Percentiles rank a stretch among this genome's conserved stretches.
phyloP scores from a whole-genome alignment of 2,797 vertebrate species.

The Peromyscus melanophrys region DNA sequence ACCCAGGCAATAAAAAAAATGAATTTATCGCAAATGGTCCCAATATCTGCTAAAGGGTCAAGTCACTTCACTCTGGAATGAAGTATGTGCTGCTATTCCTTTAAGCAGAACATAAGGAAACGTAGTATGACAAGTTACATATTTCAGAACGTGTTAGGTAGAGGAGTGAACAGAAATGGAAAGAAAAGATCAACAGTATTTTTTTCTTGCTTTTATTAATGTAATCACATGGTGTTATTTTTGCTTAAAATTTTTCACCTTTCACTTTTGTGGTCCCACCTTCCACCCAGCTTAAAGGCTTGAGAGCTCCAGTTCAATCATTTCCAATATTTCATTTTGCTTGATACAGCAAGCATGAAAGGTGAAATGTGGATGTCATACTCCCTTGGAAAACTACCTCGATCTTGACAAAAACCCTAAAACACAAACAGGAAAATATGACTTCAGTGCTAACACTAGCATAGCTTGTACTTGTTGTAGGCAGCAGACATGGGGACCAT shows the following conservation, averaged over 20 bases:
- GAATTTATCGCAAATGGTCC: neutral
- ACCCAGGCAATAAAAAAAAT: neutral
- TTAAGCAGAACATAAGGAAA: constrained; percentile 24
- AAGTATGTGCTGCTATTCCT: neutral
- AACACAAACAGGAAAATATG: neutral
- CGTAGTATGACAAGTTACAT: neutral
- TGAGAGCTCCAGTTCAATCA: neutral
- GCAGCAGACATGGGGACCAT: neutral
- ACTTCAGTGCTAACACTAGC: neutral
- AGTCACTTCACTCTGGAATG: neutral
- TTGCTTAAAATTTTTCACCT: neutral
- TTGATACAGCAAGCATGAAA: neutral
- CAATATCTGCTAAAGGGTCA: neutral
- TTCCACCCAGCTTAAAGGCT: neutral
- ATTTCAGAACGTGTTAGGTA: constrained; percentile 38
- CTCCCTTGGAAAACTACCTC: neutral
- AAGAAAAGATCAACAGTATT: neutral
- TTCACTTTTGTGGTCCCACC: neutral
- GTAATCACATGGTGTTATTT: neutral
- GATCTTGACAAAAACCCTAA: constrained; percentile 16
- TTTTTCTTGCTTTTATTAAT: neutral
- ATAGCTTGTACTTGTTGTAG: constrained; percentile 13
- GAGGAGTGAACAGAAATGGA: neutral
- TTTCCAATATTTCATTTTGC: neutral
- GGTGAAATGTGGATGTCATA: neutral